A percentile compares a stretch with the other conserved stretches of the same genome.
These are phyloP conservation scores for Episyrphus balteatus DNA, from an alignment of 1,140 invertebrate species.

Conservation along the genomic window DNA sequence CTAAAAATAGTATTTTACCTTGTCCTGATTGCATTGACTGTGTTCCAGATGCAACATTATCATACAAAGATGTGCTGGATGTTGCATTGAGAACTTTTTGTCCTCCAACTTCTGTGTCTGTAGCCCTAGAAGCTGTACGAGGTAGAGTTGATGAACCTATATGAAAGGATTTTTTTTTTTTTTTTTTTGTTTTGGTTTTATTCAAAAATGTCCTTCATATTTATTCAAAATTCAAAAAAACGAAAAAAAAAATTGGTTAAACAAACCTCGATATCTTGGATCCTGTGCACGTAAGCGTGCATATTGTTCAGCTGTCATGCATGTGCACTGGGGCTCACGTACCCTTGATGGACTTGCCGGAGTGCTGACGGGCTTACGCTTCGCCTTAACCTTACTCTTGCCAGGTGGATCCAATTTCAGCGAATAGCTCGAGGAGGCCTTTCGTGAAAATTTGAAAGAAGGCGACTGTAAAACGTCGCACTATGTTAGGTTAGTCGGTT, in stretches of 20 bases:
- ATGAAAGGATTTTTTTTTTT: slow-evolving; percentile 15
- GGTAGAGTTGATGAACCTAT: slow-evolving; percentile 74
- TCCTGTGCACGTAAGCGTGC: slow-evolving; percentile 71
- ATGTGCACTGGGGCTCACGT: slow-evolving; percentile 82
- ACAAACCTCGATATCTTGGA: slow-evolving; percentile 57
- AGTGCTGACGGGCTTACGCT: slow-evolving; percentile 82
- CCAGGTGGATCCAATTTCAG: slow-evolving; percentile 81
- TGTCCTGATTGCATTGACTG: slow-evolving; percentile 45
- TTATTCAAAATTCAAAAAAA: not conserved
- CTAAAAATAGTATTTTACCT: slow-evolving; percentile 35
- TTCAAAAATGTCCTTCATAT: not conserved
- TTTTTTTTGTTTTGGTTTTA: slow-evolving; percentile 6
- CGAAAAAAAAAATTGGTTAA: too few species aligned
- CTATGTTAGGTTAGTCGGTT: slow-evolving; percentile 42
- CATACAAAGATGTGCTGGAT: slow-evolving; percentile 79
- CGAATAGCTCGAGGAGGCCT: slow-evolving; percentile 92
- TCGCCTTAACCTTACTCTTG: slow-evolving; percentile 72
- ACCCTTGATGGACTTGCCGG: slow-evolving; percentile 84
- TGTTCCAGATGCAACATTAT: slow-evolving; percentile 60
- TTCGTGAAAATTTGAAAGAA: slow-evolving; percentile 93
- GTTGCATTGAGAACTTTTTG: slow-evolving; percentile 72
- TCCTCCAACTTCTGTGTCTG: slow-evolving; percentile 48
- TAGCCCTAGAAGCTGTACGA: slow-evolving; percentile 57
- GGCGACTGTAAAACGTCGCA: slow-evolving; percentile 77
- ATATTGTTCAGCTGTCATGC: slow-evolving; percentile 89